Percentiles rank a stretch among this genome's conserved stretches.
phyloP scores from a whole-genome alignment of 2,113 vertebrate genomes.

The Ptyas mucosa region DNA sequence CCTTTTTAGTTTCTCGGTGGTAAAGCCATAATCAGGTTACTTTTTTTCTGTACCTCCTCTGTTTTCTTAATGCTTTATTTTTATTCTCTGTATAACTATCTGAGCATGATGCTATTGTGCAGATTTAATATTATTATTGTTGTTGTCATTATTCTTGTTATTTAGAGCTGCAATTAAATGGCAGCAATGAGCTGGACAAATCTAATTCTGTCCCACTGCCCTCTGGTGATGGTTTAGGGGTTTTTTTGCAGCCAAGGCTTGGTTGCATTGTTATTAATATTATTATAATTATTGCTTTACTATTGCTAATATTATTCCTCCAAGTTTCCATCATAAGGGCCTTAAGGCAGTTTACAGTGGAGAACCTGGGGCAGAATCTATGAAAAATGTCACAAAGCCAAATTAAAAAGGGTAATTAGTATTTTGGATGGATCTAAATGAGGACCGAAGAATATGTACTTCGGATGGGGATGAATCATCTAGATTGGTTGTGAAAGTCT shows the following conservation, averaged over 20 bases:
- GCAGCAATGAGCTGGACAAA: neutral
- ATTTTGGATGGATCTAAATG: neutral
- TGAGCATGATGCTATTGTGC: neutral
- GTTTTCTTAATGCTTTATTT: neutral
- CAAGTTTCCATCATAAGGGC: neutral
- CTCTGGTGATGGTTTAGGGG: neutral
- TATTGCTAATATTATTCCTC: neutral
- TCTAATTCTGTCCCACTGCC: neutral
- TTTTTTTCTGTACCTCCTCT: neutral
- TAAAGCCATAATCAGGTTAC: neutral
- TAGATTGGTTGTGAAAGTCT: neutral
- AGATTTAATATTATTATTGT: neutral
- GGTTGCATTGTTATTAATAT: neutral
- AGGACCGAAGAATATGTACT: neutral
- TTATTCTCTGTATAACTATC: neutral
- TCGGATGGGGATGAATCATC: neutral
- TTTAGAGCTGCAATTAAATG: neutral
- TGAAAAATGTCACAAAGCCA: neutral
- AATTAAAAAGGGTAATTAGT: neutral
- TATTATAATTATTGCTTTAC: neutral
- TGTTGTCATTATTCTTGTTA: neutral
- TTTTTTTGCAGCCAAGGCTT: neutral
- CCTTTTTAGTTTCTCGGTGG: neutral
- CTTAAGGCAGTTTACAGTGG: neutral
- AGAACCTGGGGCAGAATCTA: neutral